A percentile compares a stretch with the other conserved stretches of the same genome.
Evolutionary conservation across 2,797 vertebrate genomes (phyloP).

Genomic region (Loris lydekkerianus): DNA sequence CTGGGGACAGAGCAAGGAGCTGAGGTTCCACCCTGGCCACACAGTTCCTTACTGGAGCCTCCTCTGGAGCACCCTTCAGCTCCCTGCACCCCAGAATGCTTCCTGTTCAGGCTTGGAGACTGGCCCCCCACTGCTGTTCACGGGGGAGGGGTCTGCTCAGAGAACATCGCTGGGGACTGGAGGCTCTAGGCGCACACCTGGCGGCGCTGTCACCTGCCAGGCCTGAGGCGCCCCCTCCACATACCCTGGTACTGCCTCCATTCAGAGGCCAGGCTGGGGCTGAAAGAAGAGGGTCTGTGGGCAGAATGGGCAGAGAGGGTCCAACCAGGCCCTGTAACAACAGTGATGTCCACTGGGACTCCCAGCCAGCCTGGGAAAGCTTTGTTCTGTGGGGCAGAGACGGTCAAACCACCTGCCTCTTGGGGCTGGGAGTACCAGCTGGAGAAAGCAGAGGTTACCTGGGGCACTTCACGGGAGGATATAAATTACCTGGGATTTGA

Average conservation of each 20-base stretch:
- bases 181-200: not conserved
- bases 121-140: fast-evolving
- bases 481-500: not conserved
- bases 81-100: not conserved
- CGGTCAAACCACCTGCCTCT: not conserved
- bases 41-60: not conserved
- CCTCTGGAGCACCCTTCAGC: not conserved
- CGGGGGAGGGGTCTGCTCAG: not conserved
- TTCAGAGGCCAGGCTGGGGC: not conserved
- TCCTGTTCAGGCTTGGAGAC: not conserved
- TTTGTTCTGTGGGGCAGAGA: not conserved
- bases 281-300: not conserved
- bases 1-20: not conserved
- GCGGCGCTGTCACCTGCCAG: too few species aligned
- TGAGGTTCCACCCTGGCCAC: too few species aligned
- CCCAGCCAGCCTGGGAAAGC: too few species aligned
- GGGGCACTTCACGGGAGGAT: not conserved
- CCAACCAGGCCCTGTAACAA: too few species aligned
- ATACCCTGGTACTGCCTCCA: too few species aligned
- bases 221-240: not conserved
- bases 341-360: too few species aligned
- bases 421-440: too few species aligned
- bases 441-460: not conserved
- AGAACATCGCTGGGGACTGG: fast-evolving
- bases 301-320: not conserved